phyloP scores from a whole-genome alignment of 2,888 invertebrate species.

The Dysmachus trigonus region DNA sequence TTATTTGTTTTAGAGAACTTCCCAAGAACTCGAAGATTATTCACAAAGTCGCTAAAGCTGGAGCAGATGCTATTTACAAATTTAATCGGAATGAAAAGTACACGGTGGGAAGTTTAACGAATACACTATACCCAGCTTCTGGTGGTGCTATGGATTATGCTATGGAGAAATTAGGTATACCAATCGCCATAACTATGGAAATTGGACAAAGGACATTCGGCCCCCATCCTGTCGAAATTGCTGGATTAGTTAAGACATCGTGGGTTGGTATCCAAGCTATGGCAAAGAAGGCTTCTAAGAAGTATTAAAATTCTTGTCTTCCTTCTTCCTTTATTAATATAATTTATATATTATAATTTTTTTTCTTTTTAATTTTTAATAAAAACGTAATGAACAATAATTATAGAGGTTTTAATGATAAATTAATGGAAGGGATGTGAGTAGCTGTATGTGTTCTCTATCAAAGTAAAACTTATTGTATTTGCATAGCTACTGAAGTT shows the following conservation, averaged over 20 bases:
- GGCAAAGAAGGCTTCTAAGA: slow-evolving; percentile 55
- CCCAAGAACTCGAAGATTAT: slow-evolving; percentile 65
- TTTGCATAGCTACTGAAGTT: no score
- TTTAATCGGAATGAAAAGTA: slow-evolving; percentile 60
- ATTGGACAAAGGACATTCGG: slow-evolving; percentile 71
- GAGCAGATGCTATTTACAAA: slow-evolving; percentile 59
- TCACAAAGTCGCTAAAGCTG: slow-evolving; percentile 60
- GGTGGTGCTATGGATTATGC: slow-evolving; percentile 76
- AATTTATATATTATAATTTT: background rate
- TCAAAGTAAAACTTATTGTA: no score
- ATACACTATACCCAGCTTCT: slow-evolving; percentile 65
- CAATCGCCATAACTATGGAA: slow-evolving; percentile 72
- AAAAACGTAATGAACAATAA: background rate
- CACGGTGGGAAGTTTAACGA: slow-evolving; percentile 64
- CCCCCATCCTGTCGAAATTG: slow-evolving; percentile 68
- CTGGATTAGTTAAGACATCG: slow-evolving; percentile 68
- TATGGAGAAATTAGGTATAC: slow-evolving; percentile 67
- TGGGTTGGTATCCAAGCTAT: slow-evolving; percentile 66
- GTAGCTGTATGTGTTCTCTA: background rate
- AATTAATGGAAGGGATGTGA: background rate
- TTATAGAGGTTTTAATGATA: background rate
- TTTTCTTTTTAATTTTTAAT: background rate
- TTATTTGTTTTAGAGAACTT: slow-evolving; percentile 54
- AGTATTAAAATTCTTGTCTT: slow-evolving; percentile 48
- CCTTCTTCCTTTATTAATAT: background rate